Conservation (phyloP, 2,888 invertebrate species). For the Cantharis rufa region DNA sequence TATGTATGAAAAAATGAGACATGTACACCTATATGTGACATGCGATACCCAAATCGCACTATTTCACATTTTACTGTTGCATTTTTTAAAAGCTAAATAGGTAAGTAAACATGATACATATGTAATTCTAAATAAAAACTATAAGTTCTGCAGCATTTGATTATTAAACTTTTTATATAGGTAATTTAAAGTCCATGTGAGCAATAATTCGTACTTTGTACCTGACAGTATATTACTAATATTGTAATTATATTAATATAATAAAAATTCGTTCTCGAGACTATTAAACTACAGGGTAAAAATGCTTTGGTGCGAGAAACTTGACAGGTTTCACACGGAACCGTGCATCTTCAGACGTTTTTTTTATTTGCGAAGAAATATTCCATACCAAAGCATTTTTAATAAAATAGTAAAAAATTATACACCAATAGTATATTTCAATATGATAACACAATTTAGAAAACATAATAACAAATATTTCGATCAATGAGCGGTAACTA, state of each 20-base stretch:
- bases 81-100: background rate
- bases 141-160: background rate
- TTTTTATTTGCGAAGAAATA: too few species aligned
- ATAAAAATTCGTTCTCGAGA: background rate
- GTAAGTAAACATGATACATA: background rate
- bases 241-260: background rate
- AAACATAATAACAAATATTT: background rate
- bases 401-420: background rate
- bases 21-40: background rate
- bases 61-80: background rate
- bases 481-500: background rate
- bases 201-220: background rate
- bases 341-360: too few species aligned
- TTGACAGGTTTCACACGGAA: too few species aligned
- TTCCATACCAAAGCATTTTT: too few species aligned
- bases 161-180: background rate
- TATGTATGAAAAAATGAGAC: background rate
- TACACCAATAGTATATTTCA: background rate
- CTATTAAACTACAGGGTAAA: background rate
- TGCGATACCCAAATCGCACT: background rate
- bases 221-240: background rate
- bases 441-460: background rate
- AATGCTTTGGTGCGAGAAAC: background rate
- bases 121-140: background rate
- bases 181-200: background rate